Evolutionary conservation across 2,797 vertebrate species (phyloP), one percentile per base, ranked within the genome.

Genomic region (Allobates femoralis): DNA sequence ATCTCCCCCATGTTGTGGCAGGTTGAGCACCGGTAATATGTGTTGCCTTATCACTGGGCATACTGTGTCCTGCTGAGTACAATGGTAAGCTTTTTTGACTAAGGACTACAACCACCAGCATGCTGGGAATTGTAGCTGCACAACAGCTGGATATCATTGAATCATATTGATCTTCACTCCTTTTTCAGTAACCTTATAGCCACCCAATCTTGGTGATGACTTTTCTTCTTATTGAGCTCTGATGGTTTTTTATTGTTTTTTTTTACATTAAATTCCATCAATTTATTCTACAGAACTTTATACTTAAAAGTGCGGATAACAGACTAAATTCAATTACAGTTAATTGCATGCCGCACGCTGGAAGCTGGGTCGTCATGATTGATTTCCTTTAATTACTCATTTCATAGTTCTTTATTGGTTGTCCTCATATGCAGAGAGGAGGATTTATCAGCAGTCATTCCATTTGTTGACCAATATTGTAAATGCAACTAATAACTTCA

Each of bases 391-490:
- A 46, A 46, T 37, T 46, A 46, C 23, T 73, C 34, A 41, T 71
- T 71, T 71, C 23, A 50, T 15, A 50, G 41, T 23, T 4, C 37
- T 46, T 73, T 73, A 46, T 46, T 46, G 30, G 69, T 46, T n/a
- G 37, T 73, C 41, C n/a, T 50, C 23, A 41, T 41, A 71, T 71
- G 21, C 23, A 71, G 2, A 46, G 46, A 71, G 67, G 5, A 26
- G 12, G 11, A 74, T 41, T 37, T 23, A 73, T 73, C 41, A 6
- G 41, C 11, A 26, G 23, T 3, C 10, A 50, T 74, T 15, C 50
- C 4, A 74, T 50, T 74, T 74, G 41, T 74, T 74, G 71, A 50
- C 5, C 37, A 73, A 50, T 73, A 50, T 73, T 73, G 37, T 23
- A 73, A 26, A 74, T 50, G 41, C 14, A 46, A n/a, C 34, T n/a